Evolutionary conservation across 2,113 vertebrate genomes (phyloP).

Genomic region (Varanus komodoensis): DNA sequence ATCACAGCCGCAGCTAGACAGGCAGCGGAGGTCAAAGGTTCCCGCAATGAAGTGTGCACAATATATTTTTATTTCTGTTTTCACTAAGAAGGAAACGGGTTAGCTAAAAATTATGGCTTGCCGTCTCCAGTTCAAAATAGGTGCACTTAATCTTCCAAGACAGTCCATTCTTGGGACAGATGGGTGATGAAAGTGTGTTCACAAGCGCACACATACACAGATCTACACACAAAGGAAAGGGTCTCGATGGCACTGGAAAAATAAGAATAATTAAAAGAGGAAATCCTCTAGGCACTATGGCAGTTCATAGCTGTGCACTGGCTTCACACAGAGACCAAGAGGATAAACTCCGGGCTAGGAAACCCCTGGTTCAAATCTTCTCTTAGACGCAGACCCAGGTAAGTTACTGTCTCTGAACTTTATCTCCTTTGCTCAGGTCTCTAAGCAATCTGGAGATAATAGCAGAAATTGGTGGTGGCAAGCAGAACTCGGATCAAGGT

Average conservation of each 20-base stretch:
- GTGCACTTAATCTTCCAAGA: conserved; percentile 85
- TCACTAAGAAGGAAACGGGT: conserved; percentile 95
- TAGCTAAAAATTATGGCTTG: conserved; percentile 94
- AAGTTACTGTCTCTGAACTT: neutral
- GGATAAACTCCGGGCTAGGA: neutral
- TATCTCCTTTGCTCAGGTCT: neutral
- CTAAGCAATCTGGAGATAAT: neutral
- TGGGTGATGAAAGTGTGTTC: conserved; percentile 76
- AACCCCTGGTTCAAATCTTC: conserved; percentile 4
- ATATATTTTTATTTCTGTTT: conserved; percentile 99
- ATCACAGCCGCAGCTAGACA: conserved; percentile 89
- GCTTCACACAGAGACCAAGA: neutral
- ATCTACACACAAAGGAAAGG: conserved; percentile 47
- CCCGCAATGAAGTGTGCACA: conserved; percentile 93
- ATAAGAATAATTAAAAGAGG: conserved; percentile 63
- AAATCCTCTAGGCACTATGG: neutral
- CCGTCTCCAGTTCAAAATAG: conserved; percentile 82
- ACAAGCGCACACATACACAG: conserved; percentile 5
- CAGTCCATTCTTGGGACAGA: conserved; percentile 80
- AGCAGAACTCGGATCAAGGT: neutral
- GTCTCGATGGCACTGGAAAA: conserved; percentile 51
- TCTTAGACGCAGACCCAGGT: neutral
- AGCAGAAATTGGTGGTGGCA: neutral
- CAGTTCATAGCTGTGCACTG: conserved; percentile 9
- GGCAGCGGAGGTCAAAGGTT: conserved; percentile 86